Evolutionary conservation across 1,140 invertebrate species (phyloP).

Genomic region (Drosophila ambigua): DNA sequence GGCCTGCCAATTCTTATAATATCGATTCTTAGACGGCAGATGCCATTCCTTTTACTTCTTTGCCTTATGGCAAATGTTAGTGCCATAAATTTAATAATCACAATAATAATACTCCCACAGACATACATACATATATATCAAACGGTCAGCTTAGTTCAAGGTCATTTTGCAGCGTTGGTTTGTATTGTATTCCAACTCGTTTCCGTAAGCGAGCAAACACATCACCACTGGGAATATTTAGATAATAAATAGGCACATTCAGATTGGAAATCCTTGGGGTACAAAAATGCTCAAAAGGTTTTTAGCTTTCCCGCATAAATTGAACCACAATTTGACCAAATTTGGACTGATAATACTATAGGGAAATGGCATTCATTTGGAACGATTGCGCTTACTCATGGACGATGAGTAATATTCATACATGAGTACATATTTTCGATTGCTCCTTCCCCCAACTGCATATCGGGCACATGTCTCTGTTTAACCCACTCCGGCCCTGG

Average conservation of each 20-base stretch:
- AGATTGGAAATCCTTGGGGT: constrained; percentile 13
- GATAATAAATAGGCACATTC: constrained; percentile 8
- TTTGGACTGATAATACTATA: constrained; percentile 20
- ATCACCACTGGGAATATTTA: constrained; percentile 16
- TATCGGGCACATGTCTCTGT: constrained; percentile 7
- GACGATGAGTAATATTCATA: constrained; percentile 52
- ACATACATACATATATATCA: constrained; percentile 9
- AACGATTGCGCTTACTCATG: neutral
- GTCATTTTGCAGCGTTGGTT: constrained; percentile 39
- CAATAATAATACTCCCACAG: constrained; percentile 27
- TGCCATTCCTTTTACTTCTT: constrained; percentile 15
- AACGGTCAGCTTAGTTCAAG: constrained; percentile 55
- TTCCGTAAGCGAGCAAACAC: constrained; percentile 31
- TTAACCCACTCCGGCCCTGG: constrained; percentile 14
- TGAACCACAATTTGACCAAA: constrained; percentile 18
- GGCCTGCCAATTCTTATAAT: no score
- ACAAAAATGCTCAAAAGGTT: neutral
- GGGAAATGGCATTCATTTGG: constrained; percentile 30
- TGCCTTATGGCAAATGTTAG: constrained; percentile 22
- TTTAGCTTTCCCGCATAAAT: no score
- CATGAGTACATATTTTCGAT: constrained; percentile 18
- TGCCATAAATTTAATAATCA: constrained; percentile 74
- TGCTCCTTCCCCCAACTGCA: constrained; percentile 33
- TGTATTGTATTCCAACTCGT: constrained; percentile 42
- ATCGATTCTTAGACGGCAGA: constrained; percentile 22